Evolutionary conservation across 2,888 invertebrate genomes (phyloP).

Genomic region (Cerceris rybyensis): DNA sequence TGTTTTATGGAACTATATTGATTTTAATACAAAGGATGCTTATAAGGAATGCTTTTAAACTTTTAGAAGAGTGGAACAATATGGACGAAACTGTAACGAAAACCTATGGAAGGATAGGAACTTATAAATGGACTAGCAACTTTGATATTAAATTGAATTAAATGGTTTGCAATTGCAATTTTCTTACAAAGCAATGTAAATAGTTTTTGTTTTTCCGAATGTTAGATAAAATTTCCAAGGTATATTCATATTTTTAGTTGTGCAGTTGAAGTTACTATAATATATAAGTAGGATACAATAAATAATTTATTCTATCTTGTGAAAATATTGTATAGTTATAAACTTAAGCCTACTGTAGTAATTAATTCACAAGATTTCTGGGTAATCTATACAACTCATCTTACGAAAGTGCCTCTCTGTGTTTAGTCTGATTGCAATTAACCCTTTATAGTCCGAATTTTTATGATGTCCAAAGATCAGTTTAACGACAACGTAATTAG

Average conservation of each 20-base stretch:
- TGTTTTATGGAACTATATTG: too few relatives aligned
- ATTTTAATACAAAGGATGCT: too few relatives aligned
- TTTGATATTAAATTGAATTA: constrained; percentile 58
- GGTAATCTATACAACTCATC: neutral
- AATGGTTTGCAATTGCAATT: constrained; percentile 6
- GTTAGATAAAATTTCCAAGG: constrained; percentile 7
- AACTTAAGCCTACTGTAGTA: constrained; percentile 13
- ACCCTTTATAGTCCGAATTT: too few relatives aligned
- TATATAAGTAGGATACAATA: constrained; percentile 8
- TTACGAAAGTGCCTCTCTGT: too few relatives aligned
- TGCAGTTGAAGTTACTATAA: constrained; percentile 16
- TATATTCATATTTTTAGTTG: constrained; percentile 10
- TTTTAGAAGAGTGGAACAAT: constrained; percentile 90
- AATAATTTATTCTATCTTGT: constrained; percentile 12
- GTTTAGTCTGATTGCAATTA: too few relatives aligned
- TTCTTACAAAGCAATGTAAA: constrained; percentile 48
- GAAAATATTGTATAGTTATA: constrained; percentile 37
- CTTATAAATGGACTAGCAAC: constrained; percentile 77
- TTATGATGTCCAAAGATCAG: too few relatives aligned
- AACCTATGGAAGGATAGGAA: constrained; percentile 74
- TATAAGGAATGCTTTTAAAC: constrained; percentile 92
- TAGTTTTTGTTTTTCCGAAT: constrained; percentile 33
- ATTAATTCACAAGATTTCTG: neutral
- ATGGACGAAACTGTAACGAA: constrained; percentile 70
- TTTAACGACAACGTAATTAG: too few relatives aligned